Evolutionary conservation across 2,888 invertebrate species (phyloP).

Genomic region (Dendrolimus houi): DNA sequence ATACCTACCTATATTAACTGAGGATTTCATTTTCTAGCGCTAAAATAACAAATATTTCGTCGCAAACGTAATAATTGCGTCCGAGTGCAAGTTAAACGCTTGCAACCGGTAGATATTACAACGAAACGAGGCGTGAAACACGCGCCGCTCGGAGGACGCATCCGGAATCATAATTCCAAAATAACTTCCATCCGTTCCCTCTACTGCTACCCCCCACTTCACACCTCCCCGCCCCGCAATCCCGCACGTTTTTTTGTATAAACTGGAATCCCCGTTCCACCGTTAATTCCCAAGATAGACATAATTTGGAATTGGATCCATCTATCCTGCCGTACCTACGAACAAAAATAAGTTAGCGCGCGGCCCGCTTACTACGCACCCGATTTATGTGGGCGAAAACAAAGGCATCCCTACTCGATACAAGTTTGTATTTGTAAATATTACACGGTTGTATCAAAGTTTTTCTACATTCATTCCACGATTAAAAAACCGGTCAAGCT

Average conservation of each 20-base stretch:
- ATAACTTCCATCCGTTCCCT: conserved; percentile 63
- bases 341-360: conserved; percentile 68
- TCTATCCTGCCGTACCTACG: conserved; percentile 69
- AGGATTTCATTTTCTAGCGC: neutral
- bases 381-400: conserved; percentile 65
- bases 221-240: conserved; percentile 24
- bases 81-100: conserved; percentile 47
- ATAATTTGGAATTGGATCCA: conserved; percentile 78
- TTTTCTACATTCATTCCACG: neutral
- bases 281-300: conserved; percentile 77
- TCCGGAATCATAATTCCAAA: conserved; percentile 77
- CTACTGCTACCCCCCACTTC: conserved; percentile 20
- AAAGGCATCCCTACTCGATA: conserved; percentile 33
- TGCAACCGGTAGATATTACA: conserved; percentile 58
- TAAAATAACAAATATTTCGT: conserved; percentile 6
- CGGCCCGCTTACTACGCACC: conserved; percentile 30
- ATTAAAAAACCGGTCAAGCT: too few relatives aligned
- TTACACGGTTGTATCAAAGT: conserved; percentile 5
- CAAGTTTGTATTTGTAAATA: conserved; percentile 26
- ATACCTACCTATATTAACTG: too few relatives aligned
- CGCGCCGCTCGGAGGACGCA: conserved; percentile 62
- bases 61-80: conserved; percentile 32
- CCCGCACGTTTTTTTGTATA: conserved; percentile 66
- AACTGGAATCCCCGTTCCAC: conserved; percentile 71
- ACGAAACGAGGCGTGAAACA: conserved; percentile 72